Evolutionary conservation across 2,888 invertebrate species (phyloP), one percentile per base, ranked within the genome.

Genomic region (Monopis laevigella): DNA sequence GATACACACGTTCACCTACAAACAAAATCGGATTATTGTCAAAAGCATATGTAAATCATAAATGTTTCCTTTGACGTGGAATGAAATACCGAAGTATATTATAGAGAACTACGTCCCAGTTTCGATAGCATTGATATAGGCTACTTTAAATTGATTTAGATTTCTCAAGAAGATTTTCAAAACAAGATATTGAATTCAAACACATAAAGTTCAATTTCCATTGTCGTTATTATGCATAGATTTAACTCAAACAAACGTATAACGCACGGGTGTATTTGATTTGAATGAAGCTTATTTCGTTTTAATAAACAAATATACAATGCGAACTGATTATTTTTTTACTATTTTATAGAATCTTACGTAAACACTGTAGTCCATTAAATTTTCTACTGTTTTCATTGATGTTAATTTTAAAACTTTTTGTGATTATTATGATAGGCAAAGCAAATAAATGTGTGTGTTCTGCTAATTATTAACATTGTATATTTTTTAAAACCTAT

Each of bases 221-320:
- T 11, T 28, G n/a, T 11, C 12, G 10, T 28, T 28, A 3, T 28
- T 28, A 28, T 11, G n/a, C n/a, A n/a, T n/a, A 21, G 8, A 21
- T 7, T 21, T 21, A 8, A 7, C 24, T 8, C 8, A 21, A 21
- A 8, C 5, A 21, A 21, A 5, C 24, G 8, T 21, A 21, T 21
- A 21, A 21, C 5, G 24, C 5, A 21, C 24, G 5, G 24, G 24
- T 8, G 24, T 32, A 32, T 32, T 32, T 17, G 32, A 32, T 32
- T 32, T 17, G 3, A 32, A 10, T 10, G 16, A 32, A 17, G 17
- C 14, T 8, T 29, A 32, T 32, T 14, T 32, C 32, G 7, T 17
- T 17, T 6, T 32, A 32, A 17, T 17, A 32, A 32, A 7, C 8
- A 32, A 32, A 32, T 32, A 32, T 17, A 32, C 32, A 32, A 17